These are phyloP conservation scores for Odontamblyopus lacepedii DNA, from an alignment of 2,797 vertebrate species.

Conservation along the genomic window DNA sequence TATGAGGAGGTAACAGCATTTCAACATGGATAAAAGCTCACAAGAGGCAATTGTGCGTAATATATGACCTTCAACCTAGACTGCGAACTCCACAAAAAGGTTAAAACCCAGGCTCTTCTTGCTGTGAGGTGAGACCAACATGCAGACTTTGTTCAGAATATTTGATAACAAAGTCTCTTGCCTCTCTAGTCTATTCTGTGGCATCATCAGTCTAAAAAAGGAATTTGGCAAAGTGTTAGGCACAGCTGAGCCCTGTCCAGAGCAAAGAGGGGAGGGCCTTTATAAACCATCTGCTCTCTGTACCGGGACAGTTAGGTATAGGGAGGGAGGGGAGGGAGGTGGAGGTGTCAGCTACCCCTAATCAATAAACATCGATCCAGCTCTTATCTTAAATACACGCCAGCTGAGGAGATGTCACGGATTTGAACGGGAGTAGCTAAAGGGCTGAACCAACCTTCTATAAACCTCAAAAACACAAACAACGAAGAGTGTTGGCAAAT, in stretches of 20 bases:
- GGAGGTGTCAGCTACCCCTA: constrained; percentile 36
- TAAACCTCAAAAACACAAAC: constrained; percentile 20
- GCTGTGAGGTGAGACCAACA: neutral
- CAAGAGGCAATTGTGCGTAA: too few relatives aligned
- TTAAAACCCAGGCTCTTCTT: too few relatives aligned
- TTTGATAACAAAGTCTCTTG: neutral
- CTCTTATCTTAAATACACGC: constrained; percentile 62
- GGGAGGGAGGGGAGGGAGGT: constrained; percentile 11
- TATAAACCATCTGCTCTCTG: constrained; percentile 55
- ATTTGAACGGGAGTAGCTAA: constrained; percentile 37
- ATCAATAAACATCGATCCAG: constrained; percentile 71
- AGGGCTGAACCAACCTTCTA: constrained; percentile 8
- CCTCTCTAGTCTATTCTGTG: neutral
- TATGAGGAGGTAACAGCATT: too few relatives aligned
- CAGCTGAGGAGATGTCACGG: constrained; percentile 56
- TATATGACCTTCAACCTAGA: too few relatives aligned
- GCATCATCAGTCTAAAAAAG: constrained; percentile 45
- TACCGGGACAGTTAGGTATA: constrained; percentile 9
- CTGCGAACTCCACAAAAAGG: too few relatives aligned
- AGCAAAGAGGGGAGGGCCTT: constrained; percentile 37
- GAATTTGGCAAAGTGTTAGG: constrained; percentile 39
- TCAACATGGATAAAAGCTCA: too few relatives aligned
- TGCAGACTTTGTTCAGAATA: neutral
- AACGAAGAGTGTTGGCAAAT: neutral
- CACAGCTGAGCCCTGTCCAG: constrained; percentile 58